Evolutionary conservation across 2,113 vertebrate species (phyloP), one percentile per base, ranked within the genome.

Genomic region (Chionodraco myersi): DNA sequence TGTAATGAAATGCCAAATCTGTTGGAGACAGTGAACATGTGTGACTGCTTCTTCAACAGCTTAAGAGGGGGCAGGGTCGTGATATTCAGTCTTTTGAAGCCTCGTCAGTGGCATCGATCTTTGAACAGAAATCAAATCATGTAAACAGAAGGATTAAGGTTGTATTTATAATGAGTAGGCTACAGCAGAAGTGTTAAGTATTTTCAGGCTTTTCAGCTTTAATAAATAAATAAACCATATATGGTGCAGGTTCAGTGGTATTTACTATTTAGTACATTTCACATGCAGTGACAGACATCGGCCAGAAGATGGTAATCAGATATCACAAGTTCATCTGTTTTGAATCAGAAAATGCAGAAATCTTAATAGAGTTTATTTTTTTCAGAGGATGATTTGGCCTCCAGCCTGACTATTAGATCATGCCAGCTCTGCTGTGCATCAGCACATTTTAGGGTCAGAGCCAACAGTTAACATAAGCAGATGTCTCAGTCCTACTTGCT

Each of bases 251-350:
- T 4, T 72, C 49, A 53, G 49, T 10, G 49, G 53, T 16, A 30
- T 72, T 54, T 12, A 41, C 11, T 16, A 30, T 72, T 54, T 12
- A 41, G 6, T 53, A 14, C 16, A 0, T 10, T 63, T 74, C 54
- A 14, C 16, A 70, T 54, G 86, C 72, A 85, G 79, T 80, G 57
- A 36, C 75, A 77, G 72, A 36, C 49, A 78, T 69, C 65, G 21
- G 49, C 84, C 84, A 84, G 85, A 79, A 86, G 84, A 88, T 87
- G 87, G 78, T 75, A 88, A 87, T 89, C 80, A 69, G 75, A 80
- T 64, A 81, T 80, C 80, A 75, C 21, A 71, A 68, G 69, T 70
- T 45, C 62, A 56, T 67, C 26, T 59, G 60, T 56, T 61, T 59
- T 41, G 36, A 68, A 51, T 59, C 23, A 54, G 72, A 12, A 69